Conservation (phyloP, 2,888 invertebrate species). For the Acronicta alni region DNA sequence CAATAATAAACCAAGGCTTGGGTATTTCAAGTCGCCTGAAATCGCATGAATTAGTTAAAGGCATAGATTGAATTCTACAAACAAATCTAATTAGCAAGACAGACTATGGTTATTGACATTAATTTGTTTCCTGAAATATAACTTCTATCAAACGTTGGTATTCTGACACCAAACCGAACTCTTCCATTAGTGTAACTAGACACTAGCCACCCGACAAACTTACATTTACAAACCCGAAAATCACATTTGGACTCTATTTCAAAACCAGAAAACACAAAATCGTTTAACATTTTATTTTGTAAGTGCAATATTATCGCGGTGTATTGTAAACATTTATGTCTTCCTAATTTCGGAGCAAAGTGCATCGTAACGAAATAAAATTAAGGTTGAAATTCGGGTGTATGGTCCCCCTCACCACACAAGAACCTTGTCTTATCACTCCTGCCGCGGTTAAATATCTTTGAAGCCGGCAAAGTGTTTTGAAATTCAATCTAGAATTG, state of each 20-base stretch:
- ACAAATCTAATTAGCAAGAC: slow-evolving; percentile 8
- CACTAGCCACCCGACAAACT: slow-evolving; percentile 19
- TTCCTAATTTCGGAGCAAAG: slow-evolving; percentile 33
- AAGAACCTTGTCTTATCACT: slow-evolving; percentile 39
- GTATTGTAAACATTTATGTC: slow-evolving; percentile 36
- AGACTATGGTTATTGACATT: slow-evolving; percentile 31
- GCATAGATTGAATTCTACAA: neutral
- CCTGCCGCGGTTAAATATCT: slow-evolving; percentile 30
- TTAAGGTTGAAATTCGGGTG: slow-evolving; percentile 35
- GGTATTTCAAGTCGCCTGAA: neutral
- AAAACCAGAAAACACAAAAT: slow-evolving; percentile 2
- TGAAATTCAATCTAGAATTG: slow-evolving; percentile 40
- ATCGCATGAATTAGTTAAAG: neutral
- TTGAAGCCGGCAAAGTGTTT: slow-evolving; percentile 43
- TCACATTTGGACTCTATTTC: slow-evolving; percentile 5
- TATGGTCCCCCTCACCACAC: slow-evolving; percentile 19
- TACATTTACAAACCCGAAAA: neutral
- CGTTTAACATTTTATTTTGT: neutral
- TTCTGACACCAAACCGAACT: slow-evolving; percentile 50
- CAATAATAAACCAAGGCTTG: too few relatives aligned
- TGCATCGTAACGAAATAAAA: slow-evolving; percentile 17
- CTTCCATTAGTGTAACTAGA: slow-evolving; percentile 57
- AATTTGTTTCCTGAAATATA: slow-evolving; percentile 48
- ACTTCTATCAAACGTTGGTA: slow-evolving; percentile 42
- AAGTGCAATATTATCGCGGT: slow-evolving; percentile 7